Evolutionary conservation across 2,888 invertebrate species (phyloP).

Genomic region (Drosophila cognata): DNA sequence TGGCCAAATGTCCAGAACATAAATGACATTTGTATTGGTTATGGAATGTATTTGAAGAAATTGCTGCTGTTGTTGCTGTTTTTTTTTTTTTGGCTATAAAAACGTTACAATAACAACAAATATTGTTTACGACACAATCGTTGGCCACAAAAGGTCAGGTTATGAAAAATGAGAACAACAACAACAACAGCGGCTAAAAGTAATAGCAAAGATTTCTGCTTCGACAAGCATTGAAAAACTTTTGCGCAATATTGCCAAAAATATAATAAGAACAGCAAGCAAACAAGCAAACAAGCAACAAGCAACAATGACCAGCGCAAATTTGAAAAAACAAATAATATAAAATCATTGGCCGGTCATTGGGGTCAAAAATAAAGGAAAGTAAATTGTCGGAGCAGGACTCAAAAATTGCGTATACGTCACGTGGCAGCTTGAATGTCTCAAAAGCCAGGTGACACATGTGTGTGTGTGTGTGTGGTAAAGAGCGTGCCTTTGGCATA

Average conservation of each 20-base stretch:
- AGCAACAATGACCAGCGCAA: conserved; percentile 9
- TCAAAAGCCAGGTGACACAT: conserved; percentile 34
- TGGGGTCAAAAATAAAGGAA: conserved; percentile 25
- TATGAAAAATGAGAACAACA: conserved; percentile 61
- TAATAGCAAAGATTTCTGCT: conserved; percentile 48
- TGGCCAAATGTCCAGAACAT: conserved; percentile 69
- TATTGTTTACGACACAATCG: conserved; percentile 60
- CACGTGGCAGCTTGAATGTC: conserved; percentile 55
- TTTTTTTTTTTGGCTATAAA: conserved; percentile 69
- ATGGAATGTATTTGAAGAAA: conserved; percentile 71
- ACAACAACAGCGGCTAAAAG: conserved; percentile 17
- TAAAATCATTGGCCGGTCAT: conserved; percentile 37
- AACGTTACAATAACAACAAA: conserved; percentile 67
- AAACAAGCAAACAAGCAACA: not conserved
- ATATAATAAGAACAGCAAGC: conserved; percentile 4
- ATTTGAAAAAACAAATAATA: conserved; percentile 16
- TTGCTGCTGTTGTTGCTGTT: conserved; percentile 41
- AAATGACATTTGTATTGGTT: conserved; percentile 80
- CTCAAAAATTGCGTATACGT: conserved; percentile 69
- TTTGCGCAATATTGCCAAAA: conserved; percentile 40
- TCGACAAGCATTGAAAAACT: conserved; percentile 51
- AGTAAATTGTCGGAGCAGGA: conserved; percentile 29
- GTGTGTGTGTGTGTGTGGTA: conserved; percentile 33
- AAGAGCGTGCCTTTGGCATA: conserved; percentile 66
- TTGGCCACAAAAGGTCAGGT: conserved; percentile 70